These are phyloP conservation scores for Theocolax elegans DNA, from an alignment of 1,140 invertebrate genomes.

Conservation along the genomic window DNA sequence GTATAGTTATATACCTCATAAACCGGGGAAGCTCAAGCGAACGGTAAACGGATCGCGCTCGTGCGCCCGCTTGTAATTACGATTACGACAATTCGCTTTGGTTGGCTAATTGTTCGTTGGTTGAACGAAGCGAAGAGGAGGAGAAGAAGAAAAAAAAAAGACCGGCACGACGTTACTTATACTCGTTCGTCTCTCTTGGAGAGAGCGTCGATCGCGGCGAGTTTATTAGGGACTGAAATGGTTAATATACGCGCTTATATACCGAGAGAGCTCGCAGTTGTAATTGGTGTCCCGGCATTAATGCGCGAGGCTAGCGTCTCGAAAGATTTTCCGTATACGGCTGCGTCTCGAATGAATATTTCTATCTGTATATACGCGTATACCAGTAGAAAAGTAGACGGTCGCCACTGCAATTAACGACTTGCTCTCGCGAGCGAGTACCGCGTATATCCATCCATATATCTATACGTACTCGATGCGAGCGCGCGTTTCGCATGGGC, in stretches of 20 bases:
- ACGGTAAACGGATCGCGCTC: slow-evolving; percentile 15
- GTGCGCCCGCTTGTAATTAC: slow-evolving; percentile 28
- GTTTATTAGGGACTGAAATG: slow-evolving; percentile 36
- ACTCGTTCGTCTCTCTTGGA: slow-evolving; percentile 3
- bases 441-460: not conserved
- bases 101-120: slow-evolving; percentile 36
- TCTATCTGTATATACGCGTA: slow-evolving; percentile 5
- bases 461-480: too few relatives aligned
- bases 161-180: not conserved
- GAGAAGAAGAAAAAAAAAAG: slow-evolving; percentile 8
- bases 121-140: not conserved
- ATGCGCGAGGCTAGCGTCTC: not conserved
- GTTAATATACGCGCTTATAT: slow-evolving; percentile 30
- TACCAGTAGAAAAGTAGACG: slow-evolving; percentile 31
- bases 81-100: slow-evolving; percentile 39
- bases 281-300: slow-evolving; percentile 38
- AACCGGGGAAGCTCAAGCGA: not conserved
- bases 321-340: slow-evolving; percentile 20
- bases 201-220: not conserved
- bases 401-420: slow-evolving; percentile 36
- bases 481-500: too few relatives aligned
- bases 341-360: slow-evolving; percentile 15
- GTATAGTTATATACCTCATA: slow-evolving; percentile 32
- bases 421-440: not conserved
- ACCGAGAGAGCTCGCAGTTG: slow-evolving; percentile 1